Evolutionary conservation across 1,140 invertebrate genomes (phyloP).

Genomic region (Octopus sinensis): DNA sequence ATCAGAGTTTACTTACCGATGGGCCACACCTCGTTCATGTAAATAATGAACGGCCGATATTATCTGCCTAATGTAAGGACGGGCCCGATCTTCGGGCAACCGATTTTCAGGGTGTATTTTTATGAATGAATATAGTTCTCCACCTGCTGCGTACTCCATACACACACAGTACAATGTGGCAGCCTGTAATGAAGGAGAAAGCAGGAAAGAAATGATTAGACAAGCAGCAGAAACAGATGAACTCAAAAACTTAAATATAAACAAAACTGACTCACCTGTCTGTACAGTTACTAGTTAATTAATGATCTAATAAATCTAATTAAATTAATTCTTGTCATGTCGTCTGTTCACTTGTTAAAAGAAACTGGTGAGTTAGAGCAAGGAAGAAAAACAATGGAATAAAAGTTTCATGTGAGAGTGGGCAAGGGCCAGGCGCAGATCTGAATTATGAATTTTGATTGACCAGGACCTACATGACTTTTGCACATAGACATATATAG

Average conservation of each 20-base stretch:
- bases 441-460: too few species aligned
- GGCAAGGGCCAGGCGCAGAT: too few species aligned
- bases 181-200: constrained; percentile 42
- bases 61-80: constrained; percentile 65
- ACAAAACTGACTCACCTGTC: not conserved
- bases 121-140: constrained; percentile 67
- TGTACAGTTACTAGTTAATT: too few species aligned
- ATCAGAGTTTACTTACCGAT: constrained; percentile 60
- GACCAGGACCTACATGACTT: too few species aligned
- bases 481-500: too few species aligned
- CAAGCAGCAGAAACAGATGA: not conserved
- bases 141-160: constrained; percentile 68
- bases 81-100: constrained; percentile 64
- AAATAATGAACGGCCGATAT: constrained; percentile 69
- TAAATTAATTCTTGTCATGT: too few species aligned
- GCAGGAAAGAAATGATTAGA: not conserved
- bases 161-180: constrained; percentile 66
- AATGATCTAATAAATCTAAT: too few species aligned
- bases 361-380: too few species aligned
- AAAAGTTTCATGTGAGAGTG: too few species aligned
- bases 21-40: constrained; percentile 68
- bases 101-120: constrained; percentile 62
- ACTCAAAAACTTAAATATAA: not conserved
- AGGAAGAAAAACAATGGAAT: too few species aligned
- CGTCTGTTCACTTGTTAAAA: too few species aligned